These are phyloP conservation scores for Misgurnus anguillicaudatus DNA, from an alignment of 2,113 vertebrate species.

Conservation along the genomic window DNA sequence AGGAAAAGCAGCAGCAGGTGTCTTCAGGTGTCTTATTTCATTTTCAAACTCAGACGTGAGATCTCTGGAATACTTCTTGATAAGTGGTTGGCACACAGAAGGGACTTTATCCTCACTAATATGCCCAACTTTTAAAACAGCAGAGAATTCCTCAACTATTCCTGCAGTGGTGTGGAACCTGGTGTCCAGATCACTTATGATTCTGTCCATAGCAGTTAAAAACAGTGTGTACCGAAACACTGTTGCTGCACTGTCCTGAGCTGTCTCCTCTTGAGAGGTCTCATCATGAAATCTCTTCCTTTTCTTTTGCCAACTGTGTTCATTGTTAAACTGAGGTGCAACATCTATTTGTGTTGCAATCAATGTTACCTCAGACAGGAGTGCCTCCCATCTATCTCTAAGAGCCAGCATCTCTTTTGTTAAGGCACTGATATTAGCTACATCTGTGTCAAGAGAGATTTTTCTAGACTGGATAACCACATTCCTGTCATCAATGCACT, in stretches of 20 bases:
- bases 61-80: neutral
- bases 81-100: neutral
- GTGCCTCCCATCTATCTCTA: slow-evolving; percentile 28
- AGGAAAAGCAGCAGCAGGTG: neutral
- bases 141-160: neutral
- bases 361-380: slow-evolving; percentile 36
- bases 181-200: no score
- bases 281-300: slow-evolving; percentile 44
- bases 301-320: slow-evolving; percentile 33
- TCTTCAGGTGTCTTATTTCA: slow-evolving; percentile 29
- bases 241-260: neutral
- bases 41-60: slow-evolving; percentile 10
- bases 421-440: neutral
- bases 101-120: neutral
- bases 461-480: slow-evolving; percentile 35
- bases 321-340: slow-evolving; percentile 30
- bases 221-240: slow-evolving; percentile 35
- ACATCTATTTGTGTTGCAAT: slow-evolving; percentile 38
- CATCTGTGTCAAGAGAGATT: slow-evolving; percentile 31
- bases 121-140: neutral
- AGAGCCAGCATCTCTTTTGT: slow-evolving; percentile 41
- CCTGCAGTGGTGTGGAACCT: no score
- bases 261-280: slow-evolving; percentile 27
- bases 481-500: slow-evolving; percentile 35
- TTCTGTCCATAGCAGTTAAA: slow-evolving; percentile 37